Base-by-base conservation (phyloP, 2,888 invertebrate genomes). In the Lasioglossum malachurum region DNA sequence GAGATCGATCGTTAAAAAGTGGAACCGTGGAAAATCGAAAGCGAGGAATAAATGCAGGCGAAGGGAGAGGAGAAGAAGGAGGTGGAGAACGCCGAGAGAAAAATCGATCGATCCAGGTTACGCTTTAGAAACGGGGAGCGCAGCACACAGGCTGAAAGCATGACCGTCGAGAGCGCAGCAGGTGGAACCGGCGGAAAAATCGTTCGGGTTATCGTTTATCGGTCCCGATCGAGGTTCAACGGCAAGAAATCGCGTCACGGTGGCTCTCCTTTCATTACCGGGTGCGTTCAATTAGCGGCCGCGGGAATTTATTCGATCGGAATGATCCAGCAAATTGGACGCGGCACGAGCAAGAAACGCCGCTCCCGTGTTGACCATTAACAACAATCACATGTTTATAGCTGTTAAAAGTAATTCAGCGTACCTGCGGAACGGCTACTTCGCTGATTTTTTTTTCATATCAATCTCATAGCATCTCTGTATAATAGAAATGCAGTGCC, bases 231-330 rank as follows among this genome's bases (percentile, higher is more conserved):
- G 35, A 38, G 41, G 38, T 23, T 67, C 16, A 44, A 53, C 35
- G 23, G 44, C 53, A 46, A 74, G 82, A 69, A 67, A 82, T 38
- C 73, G n/a, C 31, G 73, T 27, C 31, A 38, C 69, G n/a, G 16
- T 46, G 44, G 71, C 31, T 35, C 14, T 38, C 31, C 31, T 72
- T 60, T 72, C 75, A 44, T 75, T 84, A 78, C 41, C 64, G 27
- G 19, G 35, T 14, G 69, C 57, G 71, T 75, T 84, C 83, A 78
- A 84, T 84, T 82, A 83, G 80, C 83, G n/a, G 23, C 35, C 35
- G n/a, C 74, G 57, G 53, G 57, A 71, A 82, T 71, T 78, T 49
- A 82, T 82, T 60, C 78, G 75, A 53, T 75, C 71, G n/a, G 44
- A 75, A 75, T 72, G 83, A 41, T 38, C 60, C 80, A 67, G 41